Base-by-base conservation (phyloP, 2,888 invertebrate species). In the Pharmacophagus antenor region DNA sequence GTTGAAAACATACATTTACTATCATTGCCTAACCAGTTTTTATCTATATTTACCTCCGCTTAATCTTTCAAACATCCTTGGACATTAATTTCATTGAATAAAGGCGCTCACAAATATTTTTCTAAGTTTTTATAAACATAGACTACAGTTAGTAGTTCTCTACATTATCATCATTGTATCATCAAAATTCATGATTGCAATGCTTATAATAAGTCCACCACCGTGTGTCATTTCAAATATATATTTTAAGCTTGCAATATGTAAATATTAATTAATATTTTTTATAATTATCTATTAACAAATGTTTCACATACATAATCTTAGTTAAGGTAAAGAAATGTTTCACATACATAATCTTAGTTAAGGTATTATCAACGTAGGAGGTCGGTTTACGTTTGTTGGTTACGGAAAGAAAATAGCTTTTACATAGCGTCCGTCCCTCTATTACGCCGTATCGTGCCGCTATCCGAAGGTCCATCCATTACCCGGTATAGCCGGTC, bases 341-440 rank as follows among this genome's bases (percentile, higher is more conserved):
- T 37, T 37, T 37, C 3, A 31, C 10, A 37, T 37, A 37, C n/a
- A 37, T 37, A n/a, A 37, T n/a, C 37, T 37, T 2, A n/a, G n/a
- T 37, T 15, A 37, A 37, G 18, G 8, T 18, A 44, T 44, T 18
- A 0, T 44, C 18, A 44, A 44, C 42, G 42, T 7, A 41, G 53
- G 31, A 15, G n/a, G 27, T 18, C 71, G 69, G 73, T 75, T 77
- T 77, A 76, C 74, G 62, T 54, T 8, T 56, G 61, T 31, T 51
- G 54, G 59, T 56, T 59, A 48, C 50, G 51, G 64, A 62, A 61
- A 65, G 68, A 67, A 51, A 56, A 62, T 63, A 68, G 74, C 73
- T 76, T 74, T 72, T 76, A 73, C 76, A 82, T 85, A 85, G 83
- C 82, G 79, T 78, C 72, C 70, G 76, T 71, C 67, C 77, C 71